Evolutionary conservation across 2,888 invertebrate genomes (phyloP).

Genomic region (Lydus trimaculatus): DNA sequence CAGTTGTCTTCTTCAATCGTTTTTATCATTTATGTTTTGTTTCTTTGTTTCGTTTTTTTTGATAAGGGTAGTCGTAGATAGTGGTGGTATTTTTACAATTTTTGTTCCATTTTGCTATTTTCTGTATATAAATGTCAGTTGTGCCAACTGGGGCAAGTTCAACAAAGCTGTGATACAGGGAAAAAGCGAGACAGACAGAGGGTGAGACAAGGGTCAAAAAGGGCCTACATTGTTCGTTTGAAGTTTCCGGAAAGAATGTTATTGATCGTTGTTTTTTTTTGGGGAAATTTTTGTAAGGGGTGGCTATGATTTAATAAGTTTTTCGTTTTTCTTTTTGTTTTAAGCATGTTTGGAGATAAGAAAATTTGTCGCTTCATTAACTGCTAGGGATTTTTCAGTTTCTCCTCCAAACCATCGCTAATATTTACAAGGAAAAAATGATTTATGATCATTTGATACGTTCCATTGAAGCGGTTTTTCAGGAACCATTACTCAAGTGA

Average conservation of each 20-base stretch:
- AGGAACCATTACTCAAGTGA: neutral
- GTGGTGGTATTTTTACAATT: too few relatives aligned
- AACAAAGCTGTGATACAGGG: neutral
- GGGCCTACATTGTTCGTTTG: constrained; percentile 1
- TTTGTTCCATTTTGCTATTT: too few relatives aligned
- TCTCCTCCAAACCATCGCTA: too few relatives aligned
- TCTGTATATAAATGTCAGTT: neutral
- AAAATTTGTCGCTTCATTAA: constrained; percentile 5
- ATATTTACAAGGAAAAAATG: neutral
- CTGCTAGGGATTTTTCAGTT: neutral
- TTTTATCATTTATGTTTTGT: neutral
- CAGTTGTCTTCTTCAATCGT: neutral
- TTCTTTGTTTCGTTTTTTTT: neutral
- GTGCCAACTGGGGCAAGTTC: neutral
- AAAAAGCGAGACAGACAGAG: neutral
- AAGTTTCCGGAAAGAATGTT: neutral
- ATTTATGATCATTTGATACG: constrained; percentile 1
- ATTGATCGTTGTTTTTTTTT: neutral
- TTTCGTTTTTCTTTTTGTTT: neutral
- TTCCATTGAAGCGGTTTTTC: neutral
- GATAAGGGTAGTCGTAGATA: neutral
- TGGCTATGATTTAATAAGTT: neutral
- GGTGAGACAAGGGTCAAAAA: neutral
- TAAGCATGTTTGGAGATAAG: neutral
- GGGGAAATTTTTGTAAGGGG: neutral